A percentile compares a stretch with the other conserved stretches of the same genome.
These are phyloP conservation scores for Neelides sp. DNA, from an alignment of 1,140 invertebrate species.

Conservation along the genomic window DNA sequence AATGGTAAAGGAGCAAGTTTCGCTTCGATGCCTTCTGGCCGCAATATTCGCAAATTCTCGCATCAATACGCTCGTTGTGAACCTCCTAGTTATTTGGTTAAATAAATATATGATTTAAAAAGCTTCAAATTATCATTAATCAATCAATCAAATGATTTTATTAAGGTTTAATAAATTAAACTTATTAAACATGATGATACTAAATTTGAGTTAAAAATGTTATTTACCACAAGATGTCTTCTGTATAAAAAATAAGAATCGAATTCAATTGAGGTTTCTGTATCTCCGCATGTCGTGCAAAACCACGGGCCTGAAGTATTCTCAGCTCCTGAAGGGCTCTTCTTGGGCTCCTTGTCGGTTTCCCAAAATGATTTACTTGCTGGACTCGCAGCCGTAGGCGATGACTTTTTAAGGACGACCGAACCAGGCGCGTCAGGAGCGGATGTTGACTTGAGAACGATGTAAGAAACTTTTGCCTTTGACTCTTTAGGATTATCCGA, in stretches of 20 bases:
- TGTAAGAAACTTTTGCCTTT: slow-evolving; percentile 39
- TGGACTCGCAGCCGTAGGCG: slow-evolving; percentile 2
- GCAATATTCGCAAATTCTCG: slow-evolving; percentile 68
- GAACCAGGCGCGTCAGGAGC: slow-evolving; percentile 33
- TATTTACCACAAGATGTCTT: slow-evolving; percentile 50
- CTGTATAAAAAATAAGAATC: slow-evolving; percentile 61
- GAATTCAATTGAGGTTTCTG: slow-evolving; percentile 48
- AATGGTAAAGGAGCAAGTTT: slow-evolving; percentile 62
- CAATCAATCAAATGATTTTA: neutral
- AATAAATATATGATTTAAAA: neutral
- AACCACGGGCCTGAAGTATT: slow-evolving; percentile 48
- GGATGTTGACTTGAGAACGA: slow-evolving; percentile 40
- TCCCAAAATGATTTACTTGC: slow-evolving; percentile 31
- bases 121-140: no score
- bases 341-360: slow-evolving; percentile 31
- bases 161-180: slow-evolving; percentile 2
- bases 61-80: slow-evolving; percentile 64
- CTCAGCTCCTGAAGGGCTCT: slow-evolving; percentile 32
- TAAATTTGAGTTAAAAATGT: no score
- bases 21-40: slow-evolving; percentile 60
- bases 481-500: slow-evolving; percentile 33
- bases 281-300: slow-evolving; percentile 50
- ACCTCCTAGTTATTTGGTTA: no score
- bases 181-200: neutral
- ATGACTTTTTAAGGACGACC: slow-evolving; percentile 30